phyloP scores from a whole-genome alignment of 2,797 vertebrate genomes.

The Enteromius viviparus region DNA sequence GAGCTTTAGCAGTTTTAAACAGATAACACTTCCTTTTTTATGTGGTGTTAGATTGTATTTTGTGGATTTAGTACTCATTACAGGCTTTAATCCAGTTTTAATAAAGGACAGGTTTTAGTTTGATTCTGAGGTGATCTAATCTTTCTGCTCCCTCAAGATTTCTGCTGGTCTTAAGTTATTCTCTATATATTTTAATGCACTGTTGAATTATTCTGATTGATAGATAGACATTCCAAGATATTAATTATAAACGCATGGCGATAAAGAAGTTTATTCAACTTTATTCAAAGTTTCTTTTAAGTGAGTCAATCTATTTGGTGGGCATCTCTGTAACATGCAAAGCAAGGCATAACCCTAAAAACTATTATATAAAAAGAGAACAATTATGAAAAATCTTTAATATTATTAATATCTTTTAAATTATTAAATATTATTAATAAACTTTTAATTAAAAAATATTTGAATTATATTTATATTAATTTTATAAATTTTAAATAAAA shows the following conservation, averaged over 20 bases:
- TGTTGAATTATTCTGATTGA: constrained; percentile 3
- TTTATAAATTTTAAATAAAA: too few relatives aligned
- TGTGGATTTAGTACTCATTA: background rate
- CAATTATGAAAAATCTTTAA: background rate
- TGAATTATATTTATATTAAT: too few relatives aligned
- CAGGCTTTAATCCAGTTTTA: constrained; percentile 5
- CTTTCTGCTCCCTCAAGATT: constrained; percentile 2
- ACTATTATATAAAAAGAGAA: background rate
- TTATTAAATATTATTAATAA: too few relatives aligned
- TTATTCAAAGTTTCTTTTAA: background rate
- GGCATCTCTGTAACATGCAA: background rate
- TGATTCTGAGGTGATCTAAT: constrained; percentile 9
- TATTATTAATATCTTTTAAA: too few relatives aligned
- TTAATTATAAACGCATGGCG: background rate
- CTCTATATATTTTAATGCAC: background rate
- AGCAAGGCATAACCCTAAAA: background rate
- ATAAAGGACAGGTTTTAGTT: constrained; percentile 20
- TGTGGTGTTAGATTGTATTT: background rate
- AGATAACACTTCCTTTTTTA: background rate
- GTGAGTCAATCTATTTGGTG: background rate
- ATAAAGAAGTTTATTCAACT: background rate
- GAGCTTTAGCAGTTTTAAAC: background rate
- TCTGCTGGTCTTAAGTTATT: background rate
- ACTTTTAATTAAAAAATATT: too few relatives aligned
- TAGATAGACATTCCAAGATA: background rate